Base-by-base conservation (phyloP, 2,888 invertebrate genomes). In the Gari tellinella region DNA sequence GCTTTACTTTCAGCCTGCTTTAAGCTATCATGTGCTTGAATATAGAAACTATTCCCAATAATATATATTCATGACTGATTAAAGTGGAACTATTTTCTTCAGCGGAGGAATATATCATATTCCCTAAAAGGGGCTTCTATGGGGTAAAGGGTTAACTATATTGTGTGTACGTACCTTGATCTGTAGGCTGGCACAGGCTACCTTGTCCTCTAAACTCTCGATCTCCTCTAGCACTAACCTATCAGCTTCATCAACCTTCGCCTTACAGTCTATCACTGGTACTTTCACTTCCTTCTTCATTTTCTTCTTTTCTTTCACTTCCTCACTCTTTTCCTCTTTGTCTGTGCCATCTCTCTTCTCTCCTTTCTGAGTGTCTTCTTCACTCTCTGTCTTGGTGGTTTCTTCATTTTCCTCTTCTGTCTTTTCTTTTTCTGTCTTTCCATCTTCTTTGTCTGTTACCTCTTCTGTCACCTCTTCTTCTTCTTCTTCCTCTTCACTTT, bases 171-270 rank as follows among this genome's bases (percentile, higher is more conserved):
- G 72, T 45, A 89, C 90, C 84, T 87, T 90, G 40, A 88, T 87
- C 72, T 91, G 91, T 1, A 92, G 84, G 82, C 91, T 92, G 56
- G 92, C 91, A 55, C 84, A 84, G 46, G 87, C 88, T 10, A 92
- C 87, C 31, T 90, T 78, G 41, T 91, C 91, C 65, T 92, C 91
- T 46, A 92, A 79, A 19, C 81, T 86, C 58, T 91, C 90, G 17
- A 90, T 87, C 40, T 89, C 93, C 86, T 97, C 97, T 61, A 91
- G 79, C 2, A 97, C 92, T 43, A 95, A 94, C 85, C 96, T 93
- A 90, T 98, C 97, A 10, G 97, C 95, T n/a, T 97, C 94, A 21
- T 96, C 93, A 0, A 96, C 64, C 40, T 57, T 68, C 15, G 64
- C 49, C 19, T 75, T 66, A 53, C 58, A 62, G 46, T 79, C 96